Conservation (phyloP, 2,888 invertebrate species). For the Morpho deidamia region DNA sequence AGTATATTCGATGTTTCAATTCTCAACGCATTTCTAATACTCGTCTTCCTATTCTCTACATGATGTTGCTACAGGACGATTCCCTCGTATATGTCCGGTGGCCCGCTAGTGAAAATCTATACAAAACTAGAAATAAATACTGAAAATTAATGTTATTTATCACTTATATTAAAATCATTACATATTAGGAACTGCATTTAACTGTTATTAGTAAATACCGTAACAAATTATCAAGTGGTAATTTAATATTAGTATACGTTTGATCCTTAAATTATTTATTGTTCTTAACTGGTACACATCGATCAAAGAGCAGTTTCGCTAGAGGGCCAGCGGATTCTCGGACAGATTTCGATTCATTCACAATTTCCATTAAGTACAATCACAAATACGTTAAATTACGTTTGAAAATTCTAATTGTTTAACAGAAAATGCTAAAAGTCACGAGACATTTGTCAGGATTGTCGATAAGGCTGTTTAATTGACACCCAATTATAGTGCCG, state of each 20-base stretch:
- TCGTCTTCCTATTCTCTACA: constrained; percentile 16
- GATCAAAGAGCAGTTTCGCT: constrained; percentile 34
- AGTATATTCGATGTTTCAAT: constrained; percentile 42
- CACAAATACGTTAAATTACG: constrained; percentile 35
- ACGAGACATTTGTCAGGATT: constrained; percentile 53
- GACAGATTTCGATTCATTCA: constrained; percentile 35
- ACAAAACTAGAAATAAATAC: constrained; percentile 43
- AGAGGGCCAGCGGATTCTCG: constrained; percentile 47
- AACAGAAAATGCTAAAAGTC: constrained; percentile 45
- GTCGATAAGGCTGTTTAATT: constrained; percentile 70
- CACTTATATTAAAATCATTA: constrained; percentile 50
- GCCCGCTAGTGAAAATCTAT: constrained; percentile 43
- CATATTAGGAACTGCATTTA: constrained; percentile 70
- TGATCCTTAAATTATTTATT: constrained; percentile 22
- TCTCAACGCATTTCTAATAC: constrained; percentile 49
- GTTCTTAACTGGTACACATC: constrained; percentile 23
- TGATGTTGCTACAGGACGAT: constrained; percentile 10
- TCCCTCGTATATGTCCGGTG: constrained; percentile 23
- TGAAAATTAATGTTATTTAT: constrained; percentile 51
- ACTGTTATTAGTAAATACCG: constrained; percentile 45
- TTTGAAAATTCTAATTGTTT: constrained; percentile 51
- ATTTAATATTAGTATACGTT: constrained; percentile 17
- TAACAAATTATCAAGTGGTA: constrained; percentile 22
- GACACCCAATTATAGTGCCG: constrained; percentile 55
- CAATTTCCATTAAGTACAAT: constrained; percentile 63